Evolutionary conservation across 1,140 invertebrate species (phyloP), one percentile per base, ranked within the genome.

Genomic region (Temnothorax nylanderi): DNA sequence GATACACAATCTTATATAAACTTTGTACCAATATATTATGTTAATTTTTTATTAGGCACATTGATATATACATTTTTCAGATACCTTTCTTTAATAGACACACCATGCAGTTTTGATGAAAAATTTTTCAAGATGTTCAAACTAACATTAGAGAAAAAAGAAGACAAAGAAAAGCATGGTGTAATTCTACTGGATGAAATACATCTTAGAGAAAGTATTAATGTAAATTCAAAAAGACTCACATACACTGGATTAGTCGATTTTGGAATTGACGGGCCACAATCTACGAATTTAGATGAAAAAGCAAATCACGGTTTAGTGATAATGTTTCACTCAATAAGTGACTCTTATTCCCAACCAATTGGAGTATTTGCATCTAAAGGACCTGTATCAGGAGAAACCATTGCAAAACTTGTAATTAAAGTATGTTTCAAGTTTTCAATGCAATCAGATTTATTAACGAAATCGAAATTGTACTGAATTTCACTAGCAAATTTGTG

Each of bases 111-210:
- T 21, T 69, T 69, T 44, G 65, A 69, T 47, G 13, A 1, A 10
- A 69, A 21, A 10, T 47, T 69, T 21, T 69, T 69, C n/a, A 41
- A 69, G 32, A 69, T 47, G n/a, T 69, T 69, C n/a, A 47, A 47
- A 26, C 8, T 47, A 69, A 4, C 11, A 6, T 69, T 69, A 13
- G n/a, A 69, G 0, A 69, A 69, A 44, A 69, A 69, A 47, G 65
- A 69, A 69, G 65, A 69, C 11, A 69, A 21, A 69, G 41, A 69
- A 69, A 69, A 69, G 18, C 65, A 69, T 16, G 65, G 65, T 47
- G n/a, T 69, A 47, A 47, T 69, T 69, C 41, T 69, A 1, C n/a
- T 69, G 1, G 65, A 69, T 18, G 37, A 69, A 69, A 47, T 69
- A 37, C 41, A 69, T 69, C 65, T 69, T 5, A 69, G 65, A 21